Base-by-base conservation (phyloP, 2,797 vertebrate species). In the Anisognathus igniventris region DNA sequence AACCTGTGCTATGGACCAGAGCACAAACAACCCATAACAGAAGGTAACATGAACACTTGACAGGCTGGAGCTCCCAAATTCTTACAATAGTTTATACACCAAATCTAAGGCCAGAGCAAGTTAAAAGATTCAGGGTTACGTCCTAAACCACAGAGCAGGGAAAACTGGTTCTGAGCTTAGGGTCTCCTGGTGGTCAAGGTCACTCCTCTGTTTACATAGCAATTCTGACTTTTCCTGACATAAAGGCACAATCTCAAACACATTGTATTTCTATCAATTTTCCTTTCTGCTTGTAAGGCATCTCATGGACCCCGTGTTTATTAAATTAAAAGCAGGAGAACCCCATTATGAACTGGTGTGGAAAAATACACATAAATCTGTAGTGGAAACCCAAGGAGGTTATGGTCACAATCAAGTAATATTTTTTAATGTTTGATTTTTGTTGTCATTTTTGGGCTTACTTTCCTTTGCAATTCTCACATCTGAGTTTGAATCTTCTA, bases 271-370 rank as follows among this genome's bases (percentile, higher is more conserved):
- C 35, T 56, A 58, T 40, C 44, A 33, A 8, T 31, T 53, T 35
- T 25, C 79, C 7, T 78, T 64, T 57, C 45, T 75, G 19, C 31
- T 50, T 93, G 28, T 48, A 86, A 86, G 62, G 30, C 12, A n/a
- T 74, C 80, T 83, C 2, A 5, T 21, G 30, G 23, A 50, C 13
- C 19, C 14, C 1, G 1, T 68, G 12, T 42, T 78, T 90, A 31
- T 66, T 68, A 84, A 75, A 96, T 61, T 12, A 68, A 82, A 87
- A 79, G 5, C 28, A 23, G 24, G 9, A 84, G 15, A 86, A 81
- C 10, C 10, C 47, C 22, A 14, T 28, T 66, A 56, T 66, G 44
- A 90, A 30, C 12, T 57, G 14, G 9, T 56, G 37, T 56, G 60
- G 73, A 75, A 88, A 90, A 84, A 81, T 31, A 58, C 39, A 37